These are phyloP conservation scores for Bucco capensis DNA, from an alignment of 2,113 vertebrate species.

Conservation along the genomic window DNA sequence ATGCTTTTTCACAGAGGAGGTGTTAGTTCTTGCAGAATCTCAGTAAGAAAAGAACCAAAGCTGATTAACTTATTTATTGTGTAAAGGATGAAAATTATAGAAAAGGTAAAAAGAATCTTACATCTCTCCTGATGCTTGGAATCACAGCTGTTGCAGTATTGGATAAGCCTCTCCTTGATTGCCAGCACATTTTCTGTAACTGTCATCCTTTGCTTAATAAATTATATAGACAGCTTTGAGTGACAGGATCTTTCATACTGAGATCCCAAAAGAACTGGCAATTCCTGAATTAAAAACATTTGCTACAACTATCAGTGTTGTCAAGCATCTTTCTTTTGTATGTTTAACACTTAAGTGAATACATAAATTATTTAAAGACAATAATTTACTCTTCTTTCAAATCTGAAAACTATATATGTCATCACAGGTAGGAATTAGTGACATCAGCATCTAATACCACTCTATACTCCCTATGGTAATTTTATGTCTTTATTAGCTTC, in stretches of 20 bases:
- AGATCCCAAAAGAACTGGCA: not conserved
- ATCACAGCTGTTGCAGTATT: not conserved
- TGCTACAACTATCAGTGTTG: not conserved
- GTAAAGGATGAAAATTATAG: not conserved
- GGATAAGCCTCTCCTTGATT: not conserved
- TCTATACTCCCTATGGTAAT: not conserved
- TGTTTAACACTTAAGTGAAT: not conserved
- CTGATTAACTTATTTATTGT: not conserved
- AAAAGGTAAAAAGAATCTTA: not conserved
- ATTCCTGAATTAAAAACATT: not conserved
- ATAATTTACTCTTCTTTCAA: not conserved
- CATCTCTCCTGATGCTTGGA: not conserved
- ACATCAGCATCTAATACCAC: not conserved
- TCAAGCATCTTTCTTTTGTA: not conserved
- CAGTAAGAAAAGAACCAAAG: not conserved
- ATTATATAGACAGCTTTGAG: not conserved
- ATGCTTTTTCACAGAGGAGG: not conserved
- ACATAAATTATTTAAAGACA: not conserved
- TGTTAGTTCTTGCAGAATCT: not conserved
- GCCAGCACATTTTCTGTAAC: not conserved
- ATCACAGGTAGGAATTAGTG: not conserved
- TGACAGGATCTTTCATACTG: not conserved
- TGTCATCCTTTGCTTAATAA: not conserved
- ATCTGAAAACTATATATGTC: not conserved
- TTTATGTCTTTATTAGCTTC: not conserved